Conservation (phyloP, 2,888 invertebrate species). For the Criorhina ranunculi region DNA sequence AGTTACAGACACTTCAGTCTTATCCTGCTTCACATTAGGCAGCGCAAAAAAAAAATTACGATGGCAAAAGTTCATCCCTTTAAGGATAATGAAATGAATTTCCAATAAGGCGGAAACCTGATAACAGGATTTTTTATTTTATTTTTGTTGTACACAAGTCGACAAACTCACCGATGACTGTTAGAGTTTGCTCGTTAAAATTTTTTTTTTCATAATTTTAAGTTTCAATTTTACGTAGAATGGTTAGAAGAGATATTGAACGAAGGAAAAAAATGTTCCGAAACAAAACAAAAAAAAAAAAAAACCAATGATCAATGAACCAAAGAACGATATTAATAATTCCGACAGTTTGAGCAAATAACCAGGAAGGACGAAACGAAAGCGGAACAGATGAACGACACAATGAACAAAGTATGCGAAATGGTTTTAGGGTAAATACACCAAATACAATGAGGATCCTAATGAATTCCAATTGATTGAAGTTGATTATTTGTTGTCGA, state of each 20-base stretch:
- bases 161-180: background rate
- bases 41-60: slow-evolving; percentile 5
- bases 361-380: background rate
- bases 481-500: slow-evolving; percentile 58
- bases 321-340: slow-evolving; percentile 42
- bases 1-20: slow-evolving; percentile 34
- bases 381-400: slow-evolving; percentile 24
- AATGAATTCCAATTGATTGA: slow-evolving; percentile 59
- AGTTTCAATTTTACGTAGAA: background rate
- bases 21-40: slow-evolving; percentile 21
- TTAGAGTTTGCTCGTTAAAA: background rate
- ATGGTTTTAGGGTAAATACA: slow-evolving; percentile 9
- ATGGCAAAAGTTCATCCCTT: slow-evolving; percentile 21
- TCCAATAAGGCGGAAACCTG: slow-evolving; percentile 66
- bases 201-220: slow-evolving; percentile 26
- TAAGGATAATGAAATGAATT: slow-evolving; percentile 45
- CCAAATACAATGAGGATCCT: slow-evolving; percentile 25
- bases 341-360: slow-evolving; percentile 12
- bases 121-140: slow-evolving; percentile 30
- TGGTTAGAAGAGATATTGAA: slow-evolving; percentile 6
- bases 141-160: slow-evolving; percentile 8
- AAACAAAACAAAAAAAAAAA: slow-evolving; percentile 9
- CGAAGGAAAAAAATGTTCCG: background rate
- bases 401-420: slow-evolving; percentile 2
- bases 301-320: slow-evolving; percentile 37